Conservation (phyloP, 2,797 vertebrate species). For the Tolypeutes matacus region DNA sequence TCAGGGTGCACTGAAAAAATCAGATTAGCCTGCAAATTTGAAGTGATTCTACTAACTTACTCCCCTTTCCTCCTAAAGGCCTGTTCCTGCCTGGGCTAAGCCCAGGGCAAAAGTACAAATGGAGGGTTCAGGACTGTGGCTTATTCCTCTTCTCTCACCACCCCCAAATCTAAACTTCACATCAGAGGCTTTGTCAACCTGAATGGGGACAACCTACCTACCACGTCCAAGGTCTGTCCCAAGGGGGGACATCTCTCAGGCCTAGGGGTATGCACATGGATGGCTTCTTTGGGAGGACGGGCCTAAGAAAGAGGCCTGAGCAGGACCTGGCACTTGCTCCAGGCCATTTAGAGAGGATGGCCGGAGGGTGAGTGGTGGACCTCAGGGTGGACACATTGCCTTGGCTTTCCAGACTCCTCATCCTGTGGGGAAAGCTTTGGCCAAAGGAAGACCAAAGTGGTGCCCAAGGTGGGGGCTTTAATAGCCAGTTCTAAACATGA, state of each 20-base stretch:
- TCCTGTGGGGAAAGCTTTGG: background rate
- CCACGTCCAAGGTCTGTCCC: background rate
- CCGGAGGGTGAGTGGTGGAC: background rate
- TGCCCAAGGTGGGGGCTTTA: background rate
- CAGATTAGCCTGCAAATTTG: background rate
- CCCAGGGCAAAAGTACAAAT: background rate
- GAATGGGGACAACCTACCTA: background rate
- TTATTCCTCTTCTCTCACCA: background rate
- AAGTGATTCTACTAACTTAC: background rate
- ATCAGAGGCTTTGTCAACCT: background rate
- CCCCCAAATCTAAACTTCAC: background rate
- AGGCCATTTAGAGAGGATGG: background rate
- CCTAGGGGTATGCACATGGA: rapidly evolving
- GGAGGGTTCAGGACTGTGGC: background rate
- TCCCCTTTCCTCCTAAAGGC: background rate
- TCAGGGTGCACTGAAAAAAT: background rate
- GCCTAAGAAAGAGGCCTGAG: background rate
- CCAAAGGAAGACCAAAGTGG: background rate
- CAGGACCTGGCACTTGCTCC: background rate
- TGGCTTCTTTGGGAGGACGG: background rate
- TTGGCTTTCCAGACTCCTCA: background rate
- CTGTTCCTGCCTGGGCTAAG: background rate
- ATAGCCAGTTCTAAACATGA: background rate
- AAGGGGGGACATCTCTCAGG: background rate
- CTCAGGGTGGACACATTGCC: background rate